Conservation (phyloP, 2,888 invertebrate genomes). For the Tholera decimalis region DNA sequence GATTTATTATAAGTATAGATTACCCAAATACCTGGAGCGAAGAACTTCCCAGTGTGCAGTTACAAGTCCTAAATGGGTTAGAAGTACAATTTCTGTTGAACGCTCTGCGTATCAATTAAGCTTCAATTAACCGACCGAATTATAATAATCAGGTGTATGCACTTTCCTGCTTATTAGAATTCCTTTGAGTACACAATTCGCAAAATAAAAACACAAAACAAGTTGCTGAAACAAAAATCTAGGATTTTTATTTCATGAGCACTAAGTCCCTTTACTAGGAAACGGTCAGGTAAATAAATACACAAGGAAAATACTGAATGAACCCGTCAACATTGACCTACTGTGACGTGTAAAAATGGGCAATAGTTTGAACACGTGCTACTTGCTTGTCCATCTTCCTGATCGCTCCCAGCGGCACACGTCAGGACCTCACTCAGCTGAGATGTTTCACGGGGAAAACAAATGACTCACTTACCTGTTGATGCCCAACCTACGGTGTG, state of each 20-base stretch:
- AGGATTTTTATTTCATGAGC: neutral
- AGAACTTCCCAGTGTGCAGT: constrained; percentile 15
- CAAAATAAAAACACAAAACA: neutral
- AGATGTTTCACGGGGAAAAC: constrained; percentile 81
- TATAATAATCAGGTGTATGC: constrained; percentile 53
- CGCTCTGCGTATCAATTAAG: constrained; percentile 57
- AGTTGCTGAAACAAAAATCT: neutral
- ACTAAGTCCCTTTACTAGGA: neutral
- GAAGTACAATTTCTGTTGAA: constrained; percentile 46
- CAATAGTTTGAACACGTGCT: constrained; percentile 63
- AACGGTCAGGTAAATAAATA: constrained; percentile 21
- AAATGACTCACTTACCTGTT: constrained; percentile 89
- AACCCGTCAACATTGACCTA: constrained; percentile 35
- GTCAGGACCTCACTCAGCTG: constrained; percentile 77
- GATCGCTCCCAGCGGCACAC: constrained; percentile 62
- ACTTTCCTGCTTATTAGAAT: constrained; percentile 11
- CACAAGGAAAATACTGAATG: constrained; percentile 31
- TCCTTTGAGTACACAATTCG: constrained; percentile 12
- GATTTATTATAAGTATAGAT: too few relatives aligned
- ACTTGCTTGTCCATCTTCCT: constrained; percentile 68
- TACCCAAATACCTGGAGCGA: constrained; percentile 14
- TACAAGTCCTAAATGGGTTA: constrained; percentile 48
- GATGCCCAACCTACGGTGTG: constrained; percentile 75
- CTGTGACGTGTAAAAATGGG: constrained; percentile 64
- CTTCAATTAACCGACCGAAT: constrained; percentile 51